Conservation (phyloP, 2,888 invertebrate genomes). For the Prosapia bicincta region DNA sequence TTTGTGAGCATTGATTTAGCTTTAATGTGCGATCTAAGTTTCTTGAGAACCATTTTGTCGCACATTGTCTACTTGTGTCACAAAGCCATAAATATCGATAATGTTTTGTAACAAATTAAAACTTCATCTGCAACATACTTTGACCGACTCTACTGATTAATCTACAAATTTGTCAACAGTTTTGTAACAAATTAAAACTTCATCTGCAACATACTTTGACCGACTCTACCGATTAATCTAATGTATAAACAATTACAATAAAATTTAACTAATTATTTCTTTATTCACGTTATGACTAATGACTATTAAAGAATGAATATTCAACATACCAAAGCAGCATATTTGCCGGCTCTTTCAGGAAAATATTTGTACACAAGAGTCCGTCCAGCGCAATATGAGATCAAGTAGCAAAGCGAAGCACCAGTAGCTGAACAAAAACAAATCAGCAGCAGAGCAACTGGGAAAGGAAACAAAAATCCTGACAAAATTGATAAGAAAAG, state of each 20-base stretch:
- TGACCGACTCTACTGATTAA: too few relatives aligned
- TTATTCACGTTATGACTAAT: background rate
- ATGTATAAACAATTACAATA: background rate
- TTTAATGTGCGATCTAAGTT: too few relatives aligned
- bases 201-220: too few relatives aligned
- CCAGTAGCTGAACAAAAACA: constrained; percentile 95
- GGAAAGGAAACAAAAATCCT: constrained; percentile 94
- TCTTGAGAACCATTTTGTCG: too few relatives aligned
- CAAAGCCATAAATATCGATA: too few relatives aligned
- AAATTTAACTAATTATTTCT: background rate
- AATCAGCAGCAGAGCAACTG: constrained; percentile 80
- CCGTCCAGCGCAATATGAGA: constrained; percentile 88
- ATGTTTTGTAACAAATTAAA: too few relatives aligned
- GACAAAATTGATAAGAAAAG: constrained; percentile 95
- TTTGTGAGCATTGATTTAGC: too few relatives aligned
- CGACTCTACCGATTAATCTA: background rate
- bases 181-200: too few relatives aligned
- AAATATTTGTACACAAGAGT: constrained; percentile 81
- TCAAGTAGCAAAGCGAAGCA: constrained; percentile 90
- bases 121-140: too few relatives aligned
- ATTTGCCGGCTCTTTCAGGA: constrained; percentile 79
- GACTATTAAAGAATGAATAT: too few relatives aligned
- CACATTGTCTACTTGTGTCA: too few relatives aligned
- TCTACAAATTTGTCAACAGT: too few relatives aligned
- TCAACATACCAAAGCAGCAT: constrained; percentile 75